phyloP scores from a whole-genome alignment of 2,888 invertebrate genomes.

The Rhabditoides inermis region DNA sequence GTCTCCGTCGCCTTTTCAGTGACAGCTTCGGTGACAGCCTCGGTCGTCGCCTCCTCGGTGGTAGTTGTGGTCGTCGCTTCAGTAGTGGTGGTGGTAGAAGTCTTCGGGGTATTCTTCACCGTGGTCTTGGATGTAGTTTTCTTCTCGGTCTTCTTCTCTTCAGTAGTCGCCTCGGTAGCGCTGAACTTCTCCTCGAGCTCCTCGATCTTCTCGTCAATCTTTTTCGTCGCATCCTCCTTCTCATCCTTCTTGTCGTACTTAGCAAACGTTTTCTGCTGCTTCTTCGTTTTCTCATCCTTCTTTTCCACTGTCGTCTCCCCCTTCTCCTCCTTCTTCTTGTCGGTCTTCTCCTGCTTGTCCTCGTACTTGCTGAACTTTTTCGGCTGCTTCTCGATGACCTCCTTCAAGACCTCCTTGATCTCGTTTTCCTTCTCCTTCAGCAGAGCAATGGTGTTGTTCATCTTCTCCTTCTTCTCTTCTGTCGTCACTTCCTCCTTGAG shows the following conservation, averaged over 20 bases:
- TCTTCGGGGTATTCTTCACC: constrained; percentile 2
- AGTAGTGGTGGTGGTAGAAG: constrained; percentile 4
- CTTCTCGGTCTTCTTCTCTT: not conserved
- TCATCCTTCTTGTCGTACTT: constrained; percentile 6
- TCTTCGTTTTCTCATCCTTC: constrained; percentile 9
- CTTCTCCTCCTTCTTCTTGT: constrained; percentile 8
- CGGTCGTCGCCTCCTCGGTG: not conserved
- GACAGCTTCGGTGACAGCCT: not conserved
- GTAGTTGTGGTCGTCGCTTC: constrained; percentile 4
- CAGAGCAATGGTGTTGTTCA: too few species aligned
- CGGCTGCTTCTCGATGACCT: constrained; percentile 11
- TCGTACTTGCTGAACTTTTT: too few species aligned
- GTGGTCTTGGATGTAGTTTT: not conserved
- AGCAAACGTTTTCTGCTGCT: constrained; percentile 7
- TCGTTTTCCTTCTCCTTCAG: constrained; percentile 20
- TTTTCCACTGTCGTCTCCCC: constrained; percentile 15
- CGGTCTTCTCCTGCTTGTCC: not conserved
- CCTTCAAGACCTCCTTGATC: constrained; percentile 18
- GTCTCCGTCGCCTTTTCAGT: not conserved
- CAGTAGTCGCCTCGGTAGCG: not conserved
- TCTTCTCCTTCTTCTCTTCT: too few species aligned
- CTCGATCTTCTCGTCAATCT: constrained; percentile 9
- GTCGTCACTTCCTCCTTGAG: too few species aligned
- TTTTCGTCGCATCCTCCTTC: constrained; percentile 13
- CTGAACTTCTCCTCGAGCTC: constrained; percentile 5